Conservation (phyloP, 2,888 invertebrate genomes). For the Muscina levida region DNA sequence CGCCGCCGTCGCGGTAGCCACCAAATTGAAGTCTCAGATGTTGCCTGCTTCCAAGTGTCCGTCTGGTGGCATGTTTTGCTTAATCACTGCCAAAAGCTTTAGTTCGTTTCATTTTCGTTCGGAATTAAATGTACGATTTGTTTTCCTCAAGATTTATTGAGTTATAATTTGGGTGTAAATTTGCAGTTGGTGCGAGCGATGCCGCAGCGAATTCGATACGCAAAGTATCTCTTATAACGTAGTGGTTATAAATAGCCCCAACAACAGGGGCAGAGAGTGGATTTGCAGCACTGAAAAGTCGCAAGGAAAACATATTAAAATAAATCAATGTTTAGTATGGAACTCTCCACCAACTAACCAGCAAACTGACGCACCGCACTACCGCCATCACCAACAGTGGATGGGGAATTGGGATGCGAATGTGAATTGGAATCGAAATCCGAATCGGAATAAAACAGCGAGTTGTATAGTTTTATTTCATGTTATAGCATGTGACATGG, state of each 20-base stretch:
- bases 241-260: conserved; percentile 17
- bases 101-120: conserved; percentile 41
- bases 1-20: conserved; percentile 11
- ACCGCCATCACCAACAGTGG: background rate
- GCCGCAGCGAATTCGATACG: background rate
- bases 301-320: conserved; percentile 58
- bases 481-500: conserved; percentile 66
- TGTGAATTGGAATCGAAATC: background rate
- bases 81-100: conserved; percentile 68
- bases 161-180: conserved; percentile 79
- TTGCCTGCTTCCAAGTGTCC: conserved; percentile 37
- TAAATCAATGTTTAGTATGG: conserved; percentile 63
- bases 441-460: background rate
- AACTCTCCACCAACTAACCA: background rate
- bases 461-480: conserved; percentile 46
- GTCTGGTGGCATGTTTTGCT: conserved; percentile 60
- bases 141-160: conserved; percentile 76
- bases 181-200: conserved; percentile 65
- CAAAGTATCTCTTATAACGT: background rate
- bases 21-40: conserved; percentile 27
- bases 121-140: conserved; percentile 65
- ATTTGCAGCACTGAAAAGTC: conserved; percentile 52
- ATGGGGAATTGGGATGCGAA: background rate
- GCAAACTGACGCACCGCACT: background rate
- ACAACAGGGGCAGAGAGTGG: background rate